These are phyloP conservation scores for Malacoraja senta DNA, from an alignment of 2,797 vertebrate genomes.

Conservation along the genomic window DNA sequence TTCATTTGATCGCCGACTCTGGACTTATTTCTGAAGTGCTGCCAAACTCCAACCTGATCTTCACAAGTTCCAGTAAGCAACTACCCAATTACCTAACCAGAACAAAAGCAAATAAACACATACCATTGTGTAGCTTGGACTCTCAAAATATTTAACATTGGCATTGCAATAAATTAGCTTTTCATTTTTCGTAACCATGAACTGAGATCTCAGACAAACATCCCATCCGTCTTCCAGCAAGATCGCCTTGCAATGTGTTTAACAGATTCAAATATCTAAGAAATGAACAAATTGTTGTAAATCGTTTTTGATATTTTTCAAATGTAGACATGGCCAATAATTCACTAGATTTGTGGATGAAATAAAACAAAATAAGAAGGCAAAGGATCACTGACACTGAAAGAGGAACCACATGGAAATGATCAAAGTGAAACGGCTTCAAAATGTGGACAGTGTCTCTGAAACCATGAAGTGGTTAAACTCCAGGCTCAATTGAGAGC, in stretches of 20 bases:
- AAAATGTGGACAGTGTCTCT: neutral
- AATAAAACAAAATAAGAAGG: neutral
- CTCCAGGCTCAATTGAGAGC: neutral
- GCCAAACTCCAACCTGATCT: slow-evolving; percentile 23
- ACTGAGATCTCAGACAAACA: slow-evolving; percentile 57
- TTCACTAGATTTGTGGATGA: neutral
- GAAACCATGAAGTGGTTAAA: neutral
- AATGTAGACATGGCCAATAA: slow-evolving; percentile 40
- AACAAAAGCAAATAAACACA: neutral
- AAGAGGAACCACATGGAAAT: neutral
- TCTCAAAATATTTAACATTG: neutral
- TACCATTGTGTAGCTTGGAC: neutral
- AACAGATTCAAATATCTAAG: slow-evolving; percentile 70
- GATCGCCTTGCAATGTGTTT: slow-evolving; percentile 67
- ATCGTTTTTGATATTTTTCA: slow-evolving; percentile 57
- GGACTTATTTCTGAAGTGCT: neutral
- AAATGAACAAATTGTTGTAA: slow-evolving; percentile 62
- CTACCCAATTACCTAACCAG: neutral
- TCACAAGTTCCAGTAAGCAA: neutral
- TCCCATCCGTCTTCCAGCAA: slow-evolving; percentile 70
- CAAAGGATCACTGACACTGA: neutral
- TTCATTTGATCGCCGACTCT: neutral
- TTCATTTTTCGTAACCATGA: slow-evolving; percentile 65
- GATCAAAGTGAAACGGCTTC: neutral
- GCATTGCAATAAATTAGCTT: slow-evolving; percentile 40